phyloP scores from a whole-genome alignment of 2,888 invertebrate genomes.

The Thecocarcelia acutangulata region DNA sequence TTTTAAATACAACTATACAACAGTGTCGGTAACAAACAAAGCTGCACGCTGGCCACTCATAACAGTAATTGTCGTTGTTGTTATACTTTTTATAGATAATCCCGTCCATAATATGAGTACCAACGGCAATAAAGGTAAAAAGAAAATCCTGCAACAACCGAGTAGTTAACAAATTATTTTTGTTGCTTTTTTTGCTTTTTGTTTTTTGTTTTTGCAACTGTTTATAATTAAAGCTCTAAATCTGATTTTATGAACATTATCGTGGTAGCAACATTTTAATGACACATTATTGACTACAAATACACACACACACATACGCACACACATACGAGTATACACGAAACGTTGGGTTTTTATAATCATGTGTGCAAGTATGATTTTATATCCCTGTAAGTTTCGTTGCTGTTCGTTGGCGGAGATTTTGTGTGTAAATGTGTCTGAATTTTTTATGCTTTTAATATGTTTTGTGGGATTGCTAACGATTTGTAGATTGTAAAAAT shows the following conservation, averaged over 20 bases:
- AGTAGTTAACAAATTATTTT: constrained; percentile 20
- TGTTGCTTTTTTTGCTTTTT: constrained; percentile 16
- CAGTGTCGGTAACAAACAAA: background rate
- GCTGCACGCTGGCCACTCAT: background rate
- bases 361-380: constrained; percentile 5
- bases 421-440: background rate
- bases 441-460: constrained; percentile 39
- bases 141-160: background rate
- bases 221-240: constrained; percentile 40
- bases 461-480: constrained; percentile 57
- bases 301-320: background rate
- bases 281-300: constrained; percentile 24
- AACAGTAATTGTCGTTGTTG: constrained; percentile 16
- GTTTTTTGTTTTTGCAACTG: background rate
- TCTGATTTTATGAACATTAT: constrained; percentile 50
- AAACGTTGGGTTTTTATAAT: background rate
- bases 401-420: background rate
- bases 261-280: constrained; percentile 35
- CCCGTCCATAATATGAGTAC: background rate
- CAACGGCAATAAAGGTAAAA: background rate
- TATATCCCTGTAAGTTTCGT: background rate
- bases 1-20: background rate
- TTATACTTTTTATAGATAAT: background rate
- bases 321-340: background rate
- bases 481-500: constrained; percentile 54